Conservation (phyloP, 2,113 vertebrate species). For the Xyliphius kryptos region DNA sequence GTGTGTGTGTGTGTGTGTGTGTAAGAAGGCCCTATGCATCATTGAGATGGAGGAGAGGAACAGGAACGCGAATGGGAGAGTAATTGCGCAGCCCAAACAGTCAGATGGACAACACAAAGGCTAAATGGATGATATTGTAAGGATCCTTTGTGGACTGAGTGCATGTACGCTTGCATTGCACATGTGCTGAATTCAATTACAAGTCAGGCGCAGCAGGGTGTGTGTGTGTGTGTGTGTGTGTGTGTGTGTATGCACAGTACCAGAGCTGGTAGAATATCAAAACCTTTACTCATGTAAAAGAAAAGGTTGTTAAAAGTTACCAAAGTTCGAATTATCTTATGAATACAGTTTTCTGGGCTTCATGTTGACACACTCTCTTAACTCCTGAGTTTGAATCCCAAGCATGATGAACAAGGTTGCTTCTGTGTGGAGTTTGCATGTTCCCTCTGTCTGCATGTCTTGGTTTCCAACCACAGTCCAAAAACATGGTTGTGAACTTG, state of each 20-base stretch:
- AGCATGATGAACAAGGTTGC: too few species aligned
- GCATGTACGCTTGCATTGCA: constrained; percentile 1
- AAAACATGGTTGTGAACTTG: too few species aligned
- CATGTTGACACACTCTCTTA: too few species aligned
- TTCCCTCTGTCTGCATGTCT: too few species aligned
- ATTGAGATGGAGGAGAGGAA: constrained; percentile 1
- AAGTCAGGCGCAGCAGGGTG: constrained; percentile 1
- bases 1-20: neutral
- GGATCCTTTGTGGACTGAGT: constrained; percentile 28
- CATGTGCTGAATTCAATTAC: constrained; percentile 21
- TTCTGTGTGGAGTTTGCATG: too few species aligned
- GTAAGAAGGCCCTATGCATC: neutral
- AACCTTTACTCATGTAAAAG: too few species aligned
- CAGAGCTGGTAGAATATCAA: neutral
- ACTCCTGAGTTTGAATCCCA: too few species aligned
- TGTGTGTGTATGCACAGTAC: neutral
- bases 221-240: neutral
- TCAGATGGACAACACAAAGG: constrained; percentile 23
- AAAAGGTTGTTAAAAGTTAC: too few species aligned
- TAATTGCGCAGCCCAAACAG: constrained; percentile 20
- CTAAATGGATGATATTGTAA: constrained; percentile 31
- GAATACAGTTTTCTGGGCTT: too few species aligned
- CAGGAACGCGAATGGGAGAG: constrained; percentile 16
- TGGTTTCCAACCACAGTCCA: too few species aligned
- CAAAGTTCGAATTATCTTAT: too few species aligned